Evolutionary conservation across 2,113 vertebrate species (phyloP), one percentile per base, ranked within the genome.

Genomic region (Eudyptes chrysolophus): DNA sequence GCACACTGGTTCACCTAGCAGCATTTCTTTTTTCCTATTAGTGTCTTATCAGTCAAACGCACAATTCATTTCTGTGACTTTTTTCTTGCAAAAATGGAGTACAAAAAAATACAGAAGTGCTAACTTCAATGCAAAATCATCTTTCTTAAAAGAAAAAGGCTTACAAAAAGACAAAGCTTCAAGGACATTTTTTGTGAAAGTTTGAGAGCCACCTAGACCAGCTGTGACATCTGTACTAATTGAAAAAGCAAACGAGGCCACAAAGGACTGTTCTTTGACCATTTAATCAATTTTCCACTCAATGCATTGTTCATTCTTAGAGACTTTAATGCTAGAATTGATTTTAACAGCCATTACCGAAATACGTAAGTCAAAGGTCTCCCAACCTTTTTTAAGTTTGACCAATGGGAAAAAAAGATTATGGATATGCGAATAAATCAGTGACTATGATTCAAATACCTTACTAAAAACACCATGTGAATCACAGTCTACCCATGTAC

Each of bases 261-360:
- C 98, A 98, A 98, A 98, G 97, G 98, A 98, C 97, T 97, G 92
- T 98, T 98, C 98, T 98, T 98, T 98, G 98, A 98, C 98, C 98
- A 98, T 98, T 98, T 98, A 98, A 98, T 98, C 98, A 98, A 98
- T 98, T 98, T 98, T 98, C 98, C 96, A 98, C 98, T 98, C 98
- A 98, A 98, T 98, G 98, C 98, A 98, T 98, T 98, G 98, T 98
- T 98, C 98, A 97, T 98, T 98, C 98, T 98, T 97, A 96, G 97
- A 98, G 98, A 98, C 97, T 98, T 98, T 98, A 98, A 98, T 98
- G 97, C 97, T 98, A 97, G 97, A 98, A 98, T 98, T 98, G 98
- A 98, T 98, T 98, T 98, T 98, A 98, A 98, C 97, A 98, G 94
- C 97, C 98, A 98, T 98, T 98, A 98, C 98, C 26, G 96, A 98